A percentile compares a stretch with the other conserved stretches of the same genome.
These are phyloP conservation scores for Echiichthys vipera DNA, from an alignment of 2,797 vertebrate genomes.

Conservation along the genomic window DNA sequence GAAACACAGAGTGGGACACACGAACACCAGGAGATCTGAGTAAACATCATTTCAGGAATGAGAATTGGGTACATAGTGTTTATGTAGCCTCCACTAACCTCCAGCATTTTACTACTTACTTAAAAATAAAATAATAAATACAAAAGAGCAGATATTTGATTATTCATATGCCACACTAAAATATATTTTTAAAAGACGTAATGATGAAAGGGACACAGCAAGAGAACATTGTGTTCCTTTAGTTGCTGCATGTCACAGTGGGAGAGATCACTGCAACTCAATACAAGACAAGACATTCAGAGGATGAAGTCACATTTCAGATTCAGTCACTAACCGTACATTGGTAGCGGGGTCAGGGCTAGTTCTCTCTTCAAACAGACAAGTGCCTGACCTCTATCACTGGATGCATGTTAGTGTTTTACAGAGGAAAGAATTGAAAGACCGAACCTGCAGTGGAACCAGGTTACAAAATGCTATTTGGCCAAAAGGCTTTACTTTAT, in stretches of 20 bases:
- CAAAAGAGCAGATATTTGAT: not conserved
- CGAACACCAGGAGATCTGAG: no score
- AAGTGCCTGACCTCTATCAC: not conserved
- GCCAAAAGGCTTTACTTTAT: not conserved
- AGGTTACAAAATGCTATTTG: not conserved
- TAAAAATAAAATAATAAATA: not conserved
- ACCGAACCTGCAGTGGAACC: not conserved
- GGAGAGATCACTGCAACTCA: not conserved
- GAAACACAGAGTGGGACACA: no score
- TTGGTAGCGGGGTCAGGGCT: not conserved
- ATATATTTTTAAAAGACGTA: no score
- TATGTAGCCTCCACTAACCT: not conserved
- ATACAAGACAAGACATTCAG: not conserved
- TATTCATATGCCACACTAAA: no score
- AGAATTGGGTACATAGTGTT: no score
- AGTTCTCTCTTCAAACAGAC: not conserved
- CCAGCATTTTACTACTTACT: not conserved
- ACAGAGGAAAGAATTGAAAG: not conserved
- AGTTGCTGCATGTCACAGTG: not conserved
- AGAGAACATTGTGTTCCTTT: not conserved
- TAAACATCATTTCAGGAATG: slow-evolving; percentile 33
- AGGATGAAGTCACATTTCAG: not conserved
- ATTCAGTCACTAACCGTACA: not conserved
- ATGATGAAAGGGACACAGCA: no score
- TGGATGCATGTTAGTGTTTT: not conserved